Base-by-base conservation (phyloP, 2,113 vertebrate genomes). In the Anhinga anhinga region DNA sequence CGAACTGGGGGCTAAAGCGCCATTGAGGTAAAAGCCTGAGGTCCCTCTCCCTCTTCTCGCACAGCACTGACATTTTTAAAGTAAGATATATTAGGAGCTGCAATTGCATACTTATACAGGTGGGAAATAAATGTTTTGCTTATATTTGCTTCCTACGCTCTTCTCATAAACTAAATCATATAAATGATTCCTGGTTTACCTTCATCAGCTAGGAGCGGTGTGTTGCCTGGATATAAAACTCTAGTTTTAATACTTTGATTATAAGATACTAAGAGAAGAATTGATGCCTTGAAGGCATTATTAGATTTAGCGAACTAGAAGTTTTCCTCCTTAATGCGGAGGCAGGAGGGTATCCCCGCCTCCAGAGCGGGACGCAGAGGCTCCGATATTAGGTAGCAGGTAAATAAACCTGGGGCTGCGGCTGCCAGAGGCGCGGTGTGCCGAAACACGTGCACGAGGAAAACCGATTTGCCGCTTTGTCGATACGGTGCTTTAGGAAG, bases 371-470 rank as follows among this genome's bases (percentile, higher is more conserved):
- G 36, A 62, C 1, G 3, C 10, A 22, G 70, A 47, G 34, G 52
- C 10, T 49, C n/a, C 10, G 15, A 38, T 25, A 15, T 18, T 18
- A 9, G 45, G 34, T 2, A 66, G n/a, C 27, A 49, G 59, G 40
- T 25, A 17, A 34, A 55, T 13, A 27, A 32, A 72, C 26, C 30
- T 2, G 1, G 21, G 58, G 42, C 34, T 2, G 5, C 0, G 27
- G 52, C 72, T 71, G 36, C 78, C 59, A 19, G 69, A n/a, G 70
- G 55, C 47, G 3, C 0, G 6, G 10, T 8, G 49, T 26, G 30
- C 36, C 4, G 0, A 19, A 65, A 16, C 21, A 14, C 16, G 3
- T 0, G 12, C 2, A 2, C 2, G 4, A 32, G 55, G 9, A 55
- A 52, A 36, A 22, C 40, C 4, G 29, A 13, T 34, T 23, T 27